A percentile compares a stretch with the other conserved stretches of the same genome.
Evolutionary conservation across 2,113 vertebrate genomes (phyloP).

Genomic region (Arvicanthis niloticus): DNA sequence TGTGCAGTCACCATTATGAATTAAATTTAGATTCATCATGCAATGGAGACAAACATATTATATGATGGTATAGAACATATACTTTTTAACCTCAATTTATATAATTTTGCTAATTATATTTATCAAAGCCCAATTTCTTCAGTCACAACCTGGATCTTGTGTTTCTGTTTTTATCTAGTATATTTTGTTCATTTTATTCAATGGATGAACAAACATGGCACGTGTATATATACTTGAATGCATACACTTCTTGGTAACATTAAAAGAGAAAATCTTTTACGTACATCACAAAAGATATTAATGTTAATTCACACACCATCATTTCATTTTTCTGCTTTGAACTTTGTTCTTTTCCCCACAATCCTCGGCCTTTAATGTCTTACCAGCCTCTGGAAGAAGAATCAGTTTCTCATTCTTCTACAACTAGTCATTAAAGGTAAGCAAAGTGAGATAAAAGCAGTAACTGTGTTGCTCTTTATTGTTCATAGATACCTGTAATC

Average conservation of each 20-base stretch:
- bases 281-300: not conserved
- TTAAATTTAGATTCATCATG: not conserved
- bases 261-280: not conserved
- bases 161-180: not conserved
- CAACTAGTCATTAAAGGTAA: fast-evolving
- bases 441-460: fast-evolving
- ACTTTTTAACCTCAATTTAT: not conserved
- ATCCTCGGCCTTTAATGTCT: fast-evolving
- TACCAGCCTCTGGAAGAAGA: not conserved
- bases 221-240: not conserved
- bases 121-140: not conserved
- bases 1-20: not conserved
- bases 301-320: fast-evolving
- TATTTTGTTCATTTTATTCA: not conserved
- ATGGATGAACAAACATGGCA: not conserved
- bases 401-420: not conserved
- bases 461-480: not conserved
- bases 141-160: not conserved
- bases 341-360: fast-evolving
- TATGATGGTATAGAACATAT: not conserved
- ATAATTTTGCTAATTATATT: not conserved
- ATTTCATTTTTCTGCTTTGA: not conserved
- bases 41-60: not conserved
- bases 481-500: not conserved
- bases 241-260: not conserved